These are phyloP conservation scores for Scomber colias DNA, from an alignment of 2,113 vertebrate genomes.

Conservation along the genomic window DNA sequence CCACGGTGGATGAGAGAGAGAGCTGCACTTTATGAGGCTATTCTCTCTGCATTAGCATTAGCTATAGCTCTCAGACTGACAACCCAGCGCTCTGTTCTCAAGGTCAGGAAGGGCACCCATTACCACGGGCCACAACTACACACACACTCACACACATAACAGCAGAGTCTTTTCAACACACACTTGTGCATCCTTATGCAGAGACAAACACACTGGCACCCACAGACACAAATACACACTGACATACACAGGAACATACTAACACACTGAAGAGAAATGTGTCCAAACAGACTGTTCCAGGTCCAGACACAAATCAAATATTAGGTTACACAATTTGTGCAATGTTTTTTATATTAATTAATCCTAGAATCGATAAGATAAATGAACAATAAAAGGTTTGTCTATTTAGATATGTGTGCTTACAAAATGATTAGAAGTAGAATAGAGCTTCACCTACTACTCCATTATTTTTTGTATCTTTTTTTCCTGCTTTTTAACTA, in stretches of 20 bases:
- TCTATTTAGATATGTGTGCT: too few relatives aligned
- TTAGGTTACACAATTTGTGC: background rate
- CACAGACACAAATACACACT: slow-evolving; percentile 36
- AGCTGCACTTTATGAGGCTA: slow-evolving; percentile 68
- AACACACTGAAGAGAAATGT: background rate
- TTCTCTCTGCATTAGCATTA: slow-evolving; percentile 83
- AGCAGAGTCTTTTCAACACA: slow-evolving; percentile 42
- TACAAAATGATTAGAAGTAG: too few relatives aligned
- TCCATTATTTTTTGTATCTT: too few relatives aligned
- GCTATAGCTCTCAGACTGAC: slow-evolving; percentile 80
- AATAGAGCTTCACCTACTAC: too few relatives aligned
- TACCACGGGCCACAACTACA: slow-evolving; percentile 73
- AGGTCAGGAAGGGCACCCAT: slow-evolving; percentile 80
- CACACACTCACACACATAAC: slow-evolving; percentile 46
- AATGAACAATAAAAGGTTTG: background rate
- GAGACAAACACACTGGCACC: slow-evolving; percentile 36
- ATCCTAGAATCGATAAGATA: background rate
- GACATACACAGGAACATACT: slow-evolving; percentile 15
- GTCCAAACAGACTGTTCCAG: background rate
- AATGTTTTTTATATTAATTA: background rate
- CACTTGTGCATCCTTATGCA: slow-evolving; percentile 52
- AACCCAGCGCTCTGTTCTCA: slow-evolving; percentile 74
- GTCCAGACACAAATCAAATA: background rate
- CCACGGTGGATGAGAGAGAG: slow-evolving; percentile 67
- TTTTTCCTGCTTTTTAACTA: too few relatives aligned